Evolutionary conservation across 2,797 vertebrate species (phyloP), one percentile per base, ranked within the genome.

Genomic region (Pelobates cultripes): DNA sequence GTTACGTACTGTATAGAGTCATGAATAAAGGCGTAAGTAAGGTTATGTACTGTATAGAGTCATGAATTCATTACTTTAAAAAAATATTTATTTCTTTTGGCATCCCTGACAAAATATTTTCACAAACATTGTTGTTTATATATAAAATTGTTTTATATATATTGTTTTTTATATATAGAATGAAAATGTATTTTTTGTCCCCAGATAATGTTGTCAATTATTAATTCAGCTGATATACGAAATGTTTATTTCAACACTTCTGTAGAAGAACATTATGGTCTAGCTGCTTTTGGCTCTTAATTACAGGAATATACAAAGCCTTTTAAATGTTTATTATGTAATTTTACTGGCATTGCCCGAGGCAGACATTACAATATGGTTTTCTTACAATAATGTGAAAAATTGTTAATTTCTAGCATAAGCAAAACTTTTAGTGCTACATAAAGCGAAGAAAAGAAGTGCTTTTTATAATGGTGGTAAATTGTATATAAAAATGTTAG

Each of bases 161-260:
- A 28, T 28, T 28, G 28, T 28, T 28, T 41, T 51, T 73, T 55
- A 51, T 47, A 17, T 14, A 42, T 57, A 42, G 17, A 55, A 41
- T 73, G 40, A 55, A 57, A 57, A 42, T 64, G 40, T 64, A 64
- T 43, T 68, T 68, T 12, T 87, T 86, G 86, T 75, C 83, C 68
- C 10, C 67, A 75, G 72, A 63, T 85, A 77, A 73, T 60, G 75
- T 63, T 80, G 86, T 86, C 83, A 87, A 85, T 85, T 86, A 83
- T 89, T 87, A 87, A 87, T 75, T 28, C 68, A 61, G 69, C 86
- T 75, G 86, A 85, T 87, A 87, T 86, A 86, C 85, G 14, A 81
- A 73, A 84, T 72, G 86, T 60, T 86, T 80, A 87, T 81, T 74
- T 73, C 74, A 80, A 47, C 73, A 70, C 75, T 86, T 79, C 0